Evolutionary conservation across 1,140 invertebrate species (phyloP).

Genomic region (Stegodyphus mimosarum): DNA sequence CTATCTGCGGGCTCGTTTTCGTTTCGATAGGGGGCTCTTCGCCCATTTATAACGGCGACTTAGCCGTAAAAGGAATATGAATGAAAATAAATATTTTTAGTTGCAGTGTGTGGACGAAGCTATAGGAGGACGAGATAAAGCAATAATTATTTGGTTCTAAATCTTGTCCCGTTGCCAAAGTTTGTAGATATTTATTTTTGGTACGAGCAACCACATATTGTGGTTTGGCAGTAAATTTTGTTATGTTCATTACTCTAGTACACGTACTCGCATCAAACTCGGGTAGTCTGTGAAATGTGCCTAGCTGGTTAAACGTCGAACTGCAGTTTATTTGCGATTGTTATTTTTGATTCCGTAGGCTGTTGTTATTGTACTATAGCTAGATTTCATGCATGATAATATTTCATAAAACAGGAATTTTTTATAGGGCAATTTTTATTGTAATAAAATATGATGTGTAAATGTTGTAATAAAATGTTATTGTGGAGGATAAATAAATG

Average conservation of each 20-base stretch:
- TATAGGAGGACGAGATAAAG: constrained; percentile 22
- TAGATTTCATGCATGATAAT: too few species aligned
- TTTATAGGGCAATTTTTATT: too few species aligned
- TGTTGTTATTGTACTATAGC: too few species aligned
- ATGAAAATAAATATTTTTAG: constrained; percentile 36
- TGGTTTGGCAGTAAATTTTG: constrained; percentile 23
- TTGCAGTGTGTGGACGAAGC: not conserved
- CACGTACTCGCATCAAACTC: too few species aligned
- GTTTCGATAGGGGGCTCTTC: not conserved
- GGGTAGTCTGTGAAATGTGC: too few species aligned
- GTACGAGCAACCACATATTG: not conserved
- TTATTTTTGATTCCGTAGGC: too few species aligned
- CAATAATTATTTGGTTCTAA: constrained; percentile 45
- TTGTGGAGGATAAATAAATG: too few species aligned
- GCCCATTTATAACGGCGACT: constrained; percentile 52
- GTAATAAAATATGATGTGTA: too few species aligned
- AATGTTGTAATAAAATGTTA: too few species aligned
- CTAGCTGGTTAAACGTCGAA: too few species aligned
- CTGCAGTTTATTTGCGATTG: too few species aligned
- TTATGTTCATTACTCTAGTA: constrained; percentile 19
- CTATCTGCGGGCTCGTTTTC: not conserved
- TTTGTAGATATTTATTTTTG: not conserved
- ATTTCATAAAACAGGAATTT: too few species aligned
- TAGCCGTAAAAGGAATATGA: constrained; percentile 50
- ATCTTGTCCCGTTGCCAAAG: constrained; percentile 44